Evolutionary conservation across 2,888 invertebrate species (phyloP).

Genomic region (Boloria euphrosyne): DNA sequence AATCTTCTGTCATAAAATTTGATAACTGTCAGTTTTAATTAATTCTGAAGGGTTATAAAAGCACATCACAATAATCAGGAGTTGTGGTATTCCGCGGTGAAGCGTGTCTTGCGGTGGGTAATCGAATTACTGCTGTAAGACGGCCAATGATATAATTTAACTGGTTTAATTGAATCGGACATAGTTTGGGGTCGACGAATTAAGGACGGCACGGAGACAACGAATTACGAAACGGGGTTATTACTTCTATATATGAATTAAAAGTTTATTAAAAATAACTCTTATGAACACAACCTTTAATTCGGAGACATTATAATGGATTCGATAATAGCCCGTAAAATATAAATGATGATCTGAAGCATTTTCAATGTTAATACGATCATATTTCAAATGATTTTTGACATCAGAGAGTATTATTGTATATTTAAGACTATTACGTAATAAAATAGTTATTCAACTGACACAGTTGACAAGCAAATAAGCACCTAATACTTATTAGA

Average conservation of each 20-base stretch:
- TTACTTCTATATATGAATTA: neutral
- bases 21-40: constrained; percentile 16
- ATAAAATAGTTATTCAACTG: constrained; percentile 68
- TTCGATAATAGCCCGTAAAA: constrained; percentile 27
- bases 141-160: constrained; percentile 78
- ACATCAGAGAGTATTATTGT: constrained; percentile 41
- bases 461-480: constrained; percentile 66
- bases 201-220: constrained; percentile 62
- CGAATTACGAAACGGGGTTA: neutral
- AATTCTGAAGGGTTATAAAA: constrained; percentile 26
- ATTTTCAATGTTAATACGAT: constrained; percentile 38
- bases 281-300: constrained; percentile 8
- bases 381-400: constrained; percentile 37
- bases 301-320: constrained; percentile 16
- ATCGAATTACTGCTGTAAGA: constrained; percentile 72
- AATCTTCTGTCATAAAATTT: constrained; percentile 12
- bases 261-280: neutral
- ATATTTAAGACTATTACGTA: constrained; percentile 61
- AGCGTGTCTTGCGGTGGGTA: constrained; percentile 62
- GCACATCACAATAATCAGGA: constrained; percentile 21
- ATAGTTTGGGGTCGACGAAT: constrained; percentile 70
- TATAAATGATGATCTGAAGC: constrained; percentile 22
- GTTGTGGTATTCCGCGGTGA: constrained; percentile 52
- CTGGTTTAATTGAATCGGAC: constrained; percentile 76
- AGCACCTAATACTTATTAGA: constrained; percentile 60